Percentiles rank a stretch among this genome's conserved stretches.
Evolutionary conservation across 2,888 invertebrate genomes (phyloP).

Genomic region (Leptinotarsa peninsularis): DNA sequence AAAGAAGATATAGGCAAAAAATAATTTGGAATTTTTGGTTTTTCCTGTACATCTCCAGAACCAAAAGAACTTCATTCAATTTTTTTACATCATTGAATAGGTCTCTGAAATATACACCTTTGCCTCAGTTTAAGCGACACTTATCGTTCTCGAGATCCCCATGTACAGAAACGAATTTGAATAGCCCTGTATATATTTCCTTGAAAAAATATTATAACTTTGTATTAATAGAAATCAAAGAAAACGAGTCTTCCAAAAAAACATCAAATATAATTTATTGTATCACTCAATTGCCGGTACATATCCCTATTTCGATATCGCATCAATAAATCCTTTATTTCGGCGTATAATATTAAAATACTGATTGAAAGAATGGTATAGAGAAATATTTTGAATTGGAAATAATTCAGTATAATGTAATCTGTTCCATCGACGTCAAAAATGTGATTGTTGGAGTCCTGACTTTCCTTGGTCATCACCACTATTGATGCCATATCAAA

Average conservation of each 20-base stretch:
- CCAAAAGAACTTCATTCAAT: too few relatives aligned
- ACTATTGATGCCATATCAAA: conserved; percentile 31
- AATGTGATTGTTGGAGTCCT: conserved; percentile 30
- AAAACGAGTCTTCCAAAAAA: not conserved
- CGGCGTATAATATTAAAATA: conserved; percentile 41
- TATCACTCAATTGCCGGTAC: conserved; percentile 6
- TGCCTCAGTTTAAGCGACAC: too few relatives aligned
- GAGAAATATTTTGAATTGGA: conserved; percentile 47
- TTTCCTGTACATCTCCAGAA: too few relatives aligned
- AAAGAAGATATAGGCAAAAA: too few relatives aligned
- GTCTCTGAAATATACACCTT: too few relatives aligned
- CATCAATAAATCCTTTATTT: conserved; percentile 42
- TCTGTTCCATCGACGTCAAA: conserved; percentile 38
- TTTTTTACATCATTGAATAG: too few relatives aligned
- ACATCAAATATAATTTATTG: conserved; percentile 29
- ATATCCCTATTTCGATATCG: conserved; percentile 20
- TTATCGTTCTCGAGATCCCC: too few relatives aligned
- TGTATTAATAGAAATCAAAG: too few relatives aligned
- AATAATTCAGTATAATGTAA: conserved; percentile 49
- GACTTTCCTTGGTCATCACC: conserved; percentile 25
- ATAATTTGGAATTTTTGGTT: too few relatives aligned
- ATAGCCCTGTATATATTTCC: too few relatives aligned
- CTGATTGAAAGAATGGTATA: conserved; percentile 36
- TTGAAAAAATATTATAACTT: too few relatives aligned
- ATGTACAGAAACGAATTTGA: too few relatives aligned